These are phyloP conservation scores for Rhinoraja longicauda DNA, from an alignment of 2,797 vertebrate species.

Conservation along the genomic window DNA sequence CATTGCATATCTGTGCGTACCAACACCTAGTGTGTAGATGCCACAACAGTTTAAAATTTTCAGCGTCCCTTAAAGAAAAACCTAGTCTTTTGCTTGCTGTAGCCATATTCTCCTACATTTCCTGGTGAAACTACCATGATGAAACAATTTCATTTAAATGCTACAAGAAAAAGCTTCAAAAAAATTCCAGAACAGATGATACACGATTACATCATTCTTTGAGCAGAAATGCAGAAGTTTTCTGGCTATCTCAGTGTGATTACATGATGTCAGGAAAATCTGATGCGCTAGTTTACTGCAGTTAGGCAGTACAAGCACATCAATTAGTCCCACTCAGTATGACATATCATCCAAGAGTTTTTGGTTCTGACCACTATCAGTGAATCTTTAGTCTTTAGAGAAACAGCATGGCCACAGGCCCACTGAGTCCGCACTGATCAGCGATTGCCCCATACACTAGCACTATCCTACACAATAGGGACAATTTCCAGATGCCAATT, in stretches of 20 bases:
- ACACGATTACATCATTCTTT: neutral
- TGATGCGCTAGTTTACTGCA: neutral
- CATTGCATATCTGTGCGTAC: too few relatives aligned
- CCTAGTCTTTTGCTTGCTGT: neutral
- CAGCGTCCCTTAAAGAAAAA: neutral
- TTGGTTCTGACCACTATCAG: neutral
- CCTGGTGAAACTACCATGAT: neutral
- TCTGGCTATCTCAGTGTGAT: neutral
- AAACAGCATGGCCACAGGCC: too few relatives aligned
- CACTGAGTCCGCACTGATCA: too few relatives aligned
- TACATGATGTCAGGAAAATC: neutral
- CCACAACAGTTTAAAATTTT: neutral
- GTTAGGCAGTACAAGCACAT: neutral
- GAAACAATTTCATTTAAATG: neutral
- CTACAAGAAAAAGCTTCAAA: neutral
- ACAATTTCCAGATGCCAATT: too few relatives aligned
- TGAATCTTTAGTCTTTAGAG: neutral
- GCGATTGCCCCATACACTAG: too few relatives aligned
- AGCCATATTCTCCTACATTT: neutral
- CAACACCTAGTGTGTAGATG: too few relatives aligned
- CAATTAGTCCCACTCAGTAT: neutral
- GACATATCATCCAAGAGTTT: neutral
- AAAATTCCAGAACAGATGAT: neutral
- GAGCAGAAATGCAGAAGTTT: neutral
- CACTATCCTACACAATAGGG: too few relatives aligned